A percentile compares a stretch with the other conserved stretches of the same genome.
phyloP scores from a whole-genome alignment of 2,888 invertebrate species.

The Gari tellinella region DNA sequence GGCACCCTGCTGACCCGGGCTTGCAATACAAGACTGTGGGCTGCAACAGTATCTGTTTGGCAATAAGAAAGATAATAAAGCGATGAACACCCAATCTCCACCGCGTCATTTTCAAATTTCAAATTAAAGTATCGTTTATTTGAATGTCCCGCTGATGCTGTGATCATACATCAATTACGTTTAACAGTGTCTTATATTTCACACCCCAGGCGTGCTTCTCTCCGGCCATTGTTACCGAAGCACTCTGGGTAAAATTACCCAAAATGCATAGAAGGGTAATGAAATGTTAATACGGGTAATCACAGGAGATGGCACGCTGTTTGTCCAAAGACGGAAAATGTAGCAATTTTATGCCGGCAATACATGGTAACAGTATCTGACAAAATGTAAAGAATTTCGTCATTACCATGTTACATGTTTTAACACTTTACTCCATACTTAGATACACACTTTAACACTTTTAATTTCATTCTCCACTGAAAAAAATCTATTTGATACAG shows the following conservation, averaged over 20 bases:
- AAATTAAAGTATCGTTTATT: constrained; percentile 39
- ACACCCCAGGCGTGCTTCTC: constrained; percentile 26
- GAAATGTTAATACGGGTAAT: constrained; percentile 28
- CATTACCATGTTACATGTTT: no score
- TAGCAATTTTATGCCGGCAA: no score
- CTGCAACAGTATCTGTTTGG: constrained; percentile 7
- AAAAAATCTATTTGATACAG: no score
- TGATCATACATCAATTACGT: constrained; percentile 43
- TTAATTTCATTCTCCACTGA: no score
- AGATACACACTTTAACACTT: no score
- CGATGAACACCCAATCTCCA: constrained; percentile 11
- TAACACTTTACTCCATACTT: no score
- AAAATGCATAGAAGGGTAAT: constrained; percentile 26
- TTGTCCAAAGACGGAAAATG: no score
- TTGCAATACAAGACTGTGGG: background rate
- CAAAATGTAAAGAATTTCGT: no score
- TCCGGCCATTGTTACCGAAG: constrained; percentile 24
- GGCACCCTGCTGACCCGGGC: no score
- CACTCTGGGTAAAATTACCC: constrained; percentile 36
- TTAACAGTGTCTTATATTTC: constrained; percentile 52
- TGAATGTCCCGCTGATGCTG: constrained; percentile 32
- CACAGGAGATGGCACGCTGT: constrained; percentile 9
- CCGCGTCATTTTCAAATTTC: constrained; percentile 18
- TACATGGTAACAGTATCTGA: no score
- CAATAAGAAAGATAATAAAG: constrained; percentile 7